Evolutionary conservation across 2,113 vertebrate species (phyloP).

Genomic region (Pseudorhombus dupliciocellatus): DNA sequence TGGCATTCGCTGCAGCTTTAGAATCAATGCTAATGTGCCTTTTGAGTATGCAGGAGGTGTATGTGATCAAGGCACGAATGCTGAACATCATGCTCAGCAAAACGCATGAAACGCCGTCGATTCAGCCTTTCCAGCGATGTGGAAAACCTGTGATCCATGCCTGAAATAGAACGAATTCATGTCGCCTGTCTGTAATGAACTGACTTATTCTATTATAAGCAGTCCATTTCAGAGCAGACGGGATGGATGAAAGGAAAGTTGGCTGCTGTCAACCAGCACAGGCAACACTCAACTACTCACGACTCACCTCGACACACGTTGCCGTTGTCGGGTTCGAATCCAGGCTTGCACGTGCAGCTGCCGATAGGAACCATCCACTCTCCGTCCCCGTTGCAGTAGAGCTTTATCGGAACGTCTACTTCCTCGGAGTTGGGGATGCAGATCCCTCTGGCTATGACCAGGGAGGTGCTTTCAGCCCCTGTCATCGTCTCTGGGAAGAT

Average conservation of each 20-base stretch:
- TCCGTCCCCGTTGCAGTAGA: conserved; percentile 97
- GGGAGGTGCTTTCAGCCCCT: conserved; percentile 95
- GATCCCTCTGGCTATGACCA: conserved; percentile 93
- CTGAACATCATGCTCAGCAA: conserved; percentile 29
- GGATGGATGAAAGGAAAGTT: conserved; percentile 7
- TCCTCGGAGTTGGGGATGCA: conserved; percentile 97
- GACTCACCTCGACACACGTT: conserved; percentile 91
- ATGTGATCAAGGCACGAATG: conserved; percentile 48
- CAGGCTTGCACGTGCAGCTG: conserved; percentile 96
- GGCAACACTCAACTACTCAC: not conserved
- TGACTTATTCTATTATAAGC: conserved; percentile 32
- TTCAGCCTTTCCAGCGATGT: conserved; percentile 32
- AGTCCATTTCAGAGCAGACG: conserved; percentile 10
- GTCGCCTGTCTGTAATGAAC: conserved; percentile 14
- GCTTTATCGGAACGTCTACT: conserved; percentile 96
- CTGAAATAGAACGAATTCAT: conserved; percentile 45
- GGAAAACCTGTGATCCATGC: conserved; percentile 43
- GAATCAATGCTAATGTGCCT: conserved; percentile 63
- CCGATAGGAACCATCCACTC: conserved; percentile 99
- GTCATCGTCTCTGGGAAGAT: conserved; percentile 98
- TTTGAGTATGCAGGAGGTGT: conserved; percentile 39
- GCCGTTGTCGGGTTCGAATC: conserved; percentile 94
- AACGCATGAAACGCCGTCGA: conserved; percentile 50
- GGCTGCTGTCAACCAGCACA: not conserved
- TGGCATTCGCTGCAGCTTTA: conserved; percentile 53